Evolutionary conservation across 2,888 invertebrate species (phyloP).

Genomic region (Acleris literana): DNA sequence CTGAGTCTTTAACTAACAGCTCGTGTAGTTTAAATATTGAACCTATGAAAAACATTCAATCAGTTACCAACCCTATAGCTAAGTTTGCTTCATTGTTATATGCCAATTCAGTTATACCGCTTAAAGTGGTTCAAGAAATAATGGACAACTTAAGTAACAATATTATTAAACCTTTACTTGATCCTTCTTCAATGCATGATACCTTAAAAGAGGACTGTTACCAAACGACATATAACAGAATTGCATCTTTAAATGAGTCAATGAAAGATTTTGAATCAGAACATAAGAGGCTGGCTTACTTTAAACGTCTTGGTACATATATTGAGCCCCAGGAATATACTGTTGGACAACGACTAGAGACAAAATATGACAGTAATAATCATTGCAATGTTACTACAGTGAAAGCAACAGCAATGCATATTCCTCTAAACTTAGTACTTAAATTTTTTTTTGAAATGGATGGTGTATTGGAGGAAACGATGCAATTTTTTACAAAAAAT

Average conservation of each 20-base stretch:
- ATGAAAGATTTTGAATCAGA: too few species aligned
- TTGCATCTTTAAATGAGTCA: constrained; percentile 13
- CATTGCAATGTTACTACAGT: constrained; percentile 24
- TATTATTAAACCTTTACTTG: constrained; percentile 24
- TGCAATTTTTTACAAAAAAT: too few species aligned
- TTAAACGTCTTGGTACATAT: constrained; percentile 21
- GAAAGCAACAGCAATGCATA: constrained; percentile 22
- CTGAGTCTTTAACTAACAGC: too few species aligned
- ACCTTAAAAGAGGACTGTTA: constrained; percentile 17
- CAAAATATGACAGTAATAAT: constrained; percentile 25
- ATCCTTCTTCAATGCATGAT: constrained; percentile 21
- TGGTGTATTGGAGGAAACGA: too few species aligned
- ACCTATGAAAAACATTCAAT: constrained; percentile 11
- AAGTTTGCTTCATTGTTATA: too few species aligned
- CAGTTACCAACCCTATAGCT: too few species aligned
- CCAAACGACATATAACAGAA: constrained; percentile 19
- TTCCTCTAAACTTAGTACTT: constrained; percentile 3
- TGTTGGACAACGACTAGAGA: constrained; percentile 27
- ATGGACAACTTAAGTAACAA: not conserved
- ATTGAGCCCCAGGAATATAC: constrained; percentile 19
- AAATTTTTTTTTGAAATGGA: too few species aligned
- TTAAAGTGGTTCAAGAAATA: too few species aligned
- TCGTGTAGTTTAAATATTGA: constrained; percentile 6
- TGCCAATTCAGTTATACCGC: too few species aligned
- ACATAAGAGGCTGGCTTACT: too few species aligned